Base-by-base conservation (phyloP, 2,797 vertebrate species). In the Bradypodion pumilum region DNA sequence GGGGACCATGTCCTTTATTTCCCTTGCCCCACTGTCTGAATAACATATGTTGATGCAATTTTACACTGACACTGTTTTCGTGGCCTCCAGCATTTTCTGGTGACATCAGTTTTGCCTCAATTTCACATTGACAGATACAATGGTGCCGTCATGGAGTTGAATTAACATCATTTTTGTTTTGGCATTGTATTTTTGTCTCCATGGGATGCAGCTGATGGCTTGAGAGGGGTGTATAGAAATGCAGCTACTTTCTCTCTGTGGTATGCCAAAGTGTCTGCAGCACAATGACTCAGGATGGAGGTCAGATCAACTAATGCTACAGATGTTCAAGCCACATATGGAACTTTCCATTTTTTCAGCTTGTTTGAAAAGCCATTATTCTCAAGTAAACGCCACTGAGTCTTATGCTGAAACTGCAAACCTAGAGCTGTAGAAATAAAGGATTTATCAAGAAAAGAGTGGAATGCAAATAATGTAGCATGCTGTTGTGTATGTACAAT, bases 151-250 rank as follows among this genome's bases (percentile, higher is more conserved):
- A 29, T 9, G 44, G 23, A 80, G 44, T 0, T 84, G 59, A 23
- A 29, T 37, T 91, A 46, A 68, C 42, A 46, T 9, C 56, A 37
- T 42, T 78, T 78, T 79, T 7, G 42, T 89, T 85, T 79, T 78
- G 37, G 5, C 42, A 88, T 35, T 7, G 2, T 10, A 78, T 80
- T 5, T 12, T 70, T 74, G 12, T 49, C 69, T 42, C 19, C 56
- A 73, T 27, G 52, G 56, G 25, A 74, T 86, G 42, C 2, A 25
- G 66, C 63, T 49, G 56, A 44, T 49, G 52, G 5, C 75, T 62
- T 7, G 29, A 19, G 86, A 82, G 56, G 4, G 68, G 40, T 87
- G 13, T 59, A 78, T 7, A 6, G 80, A 25, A n/a, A 3, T 19
- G 12, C 1, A 59, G 1, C 15, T 74, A 52, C 52, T 7, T 81